Evolutionary conservation across 2,797 vertebrate species (phyloP).

Genomic region (Glossophaga mutica): DNA sequence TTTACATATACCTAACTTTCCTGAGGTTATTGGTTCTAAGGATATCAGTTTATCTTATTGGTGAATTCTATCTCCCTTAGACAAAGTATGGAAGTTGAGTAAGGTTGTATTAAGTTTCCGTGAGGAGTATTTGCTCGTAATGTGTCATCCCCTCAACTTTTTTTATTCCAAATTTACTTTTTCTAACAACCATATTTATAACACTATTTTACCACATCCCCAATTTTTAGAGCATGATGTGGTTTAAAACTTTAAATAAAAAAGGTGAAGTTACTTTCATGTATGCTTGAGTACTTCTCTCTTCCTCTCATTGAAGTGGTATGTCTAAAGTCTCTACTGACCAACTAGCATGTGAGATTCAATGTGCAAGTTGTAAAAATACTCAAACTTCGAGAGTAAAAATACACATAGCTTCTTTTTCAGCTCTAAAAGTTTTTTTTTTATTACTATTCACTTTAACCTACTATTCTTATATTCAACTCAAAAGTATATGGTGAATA

Average conservation of each 20-base stretch:
- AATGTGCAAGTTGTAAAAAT: neutral
- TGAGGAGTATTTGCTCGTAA: neutral
- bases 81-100: neutral
- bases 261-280: neutral
- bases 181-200: neutral
- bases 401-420: neutral
- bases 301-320: neutral
- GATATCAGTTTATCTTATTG: neutral
- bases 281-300: neutral
- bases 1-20: neutral
- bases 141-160: neutral
- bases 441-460: neutral
- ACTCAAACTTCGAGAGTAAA: neutral
- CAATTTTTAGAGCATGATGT: neutral
- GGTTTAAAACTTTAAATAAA: neutral
- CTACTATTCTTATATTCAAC: neutral
- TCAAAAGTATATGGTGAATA: neutral
- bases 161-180: neutral
- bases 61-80: neutral
- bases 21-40: neutral
- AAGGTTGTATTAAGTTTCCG: neutral
- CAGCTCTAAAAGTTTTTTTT: neutral
- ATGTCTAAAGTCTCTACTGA: neutral
- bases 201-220: neutral
- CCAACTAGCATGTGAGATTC: neutral